These are phyloP conservation scores for Sycophila texana DNA, from an alignment of 2,888 invertebrate species.

Conservation along the genomic window DNA sequence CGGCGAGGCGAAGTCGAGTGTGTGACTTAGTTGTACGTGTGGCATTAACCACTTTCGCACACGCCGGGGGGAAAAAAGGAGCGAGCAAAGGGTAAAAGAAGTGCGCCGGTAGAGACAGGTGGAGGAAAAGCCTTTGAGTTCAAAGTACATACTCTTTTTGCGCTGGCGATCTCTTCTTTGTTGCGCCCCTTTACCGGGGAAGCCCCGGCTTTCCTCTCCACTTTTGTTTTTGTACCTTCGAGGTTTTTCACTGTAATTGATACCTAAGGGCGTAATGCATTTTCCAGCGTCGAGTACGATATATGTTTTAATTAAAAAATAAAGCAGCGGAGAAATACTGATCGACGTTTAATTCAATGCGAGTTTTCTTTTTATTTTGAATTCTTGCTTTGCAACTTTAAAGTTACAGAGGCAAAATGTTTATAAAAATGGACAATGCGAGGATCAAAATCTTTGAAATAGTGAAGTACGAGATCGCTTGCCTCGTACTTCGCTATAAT, in stretches of 20 bases:
- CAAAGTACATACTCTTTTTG: constrained; percentile 53
- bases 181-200: constrained; percentile 14
- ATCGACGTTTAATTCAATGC: no score
- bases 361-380: no score
- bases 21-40: constrained; percentile 57
- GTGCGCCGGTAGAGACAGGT: constrained; percentile 9
- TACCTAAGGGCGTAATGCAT: constrained; percentile 35
- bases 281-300: background rate
- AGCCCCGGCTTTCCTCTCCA: constrained; percentile 8
- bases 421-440: no score
- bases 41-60: constrained; percentile 60
- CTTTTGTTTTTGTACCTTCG: constrained; percentile 46
- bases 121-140: constrained; percentile 50
- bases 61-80: constrained; percentile 46
- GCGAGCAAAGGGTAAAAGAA: background rate
- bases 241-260: constrained; percentile 52
- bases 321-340: no score
- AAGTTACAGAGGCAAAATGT: no score
- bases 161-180: constrained; percentile 33
- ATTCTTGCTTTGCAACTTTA: no score
- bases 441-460: no score
- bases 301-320: constrained; percentile 34
- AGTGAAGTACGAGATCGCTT: no score
- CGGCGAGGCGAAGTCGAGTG: constrained; percentile 46
- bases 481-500: no score